Evolutionary conservation across 2,888 invertebrate species (phyloP), one percentile per base, ranked within the genome.

Genomic region (Xylota sylvarum): DNA sequence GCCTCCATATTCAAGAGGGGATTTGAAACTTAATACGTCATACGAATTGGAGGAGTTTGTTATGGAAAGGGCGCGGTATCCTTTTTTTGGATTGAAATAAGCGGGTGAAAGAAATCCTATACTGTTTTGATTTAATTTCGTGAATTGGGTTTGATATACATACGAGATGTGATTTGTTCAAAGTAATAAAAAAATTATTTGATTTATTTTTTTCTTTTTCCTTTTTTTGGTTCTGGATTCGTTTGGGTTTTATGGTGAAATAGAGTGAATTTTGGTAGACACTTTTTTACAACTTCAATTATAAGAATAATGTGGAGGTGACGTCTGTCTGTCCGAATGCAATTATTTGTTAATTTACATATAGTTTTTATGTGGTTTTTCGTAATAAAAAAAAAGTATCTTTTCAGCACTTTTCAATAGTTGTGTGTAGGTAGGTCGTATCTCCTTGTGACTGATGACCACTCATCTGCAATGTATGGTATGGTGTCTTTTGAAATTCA

Each of bases 71-170:
- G 43, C 30, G 62, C 62, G 62, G 23, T 27, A 62, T n/a, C 27
- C 40, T 19, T 65, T 65, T 65, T 10, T n/a, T 10, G n/a, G 35
- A 6, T 0, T 6, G 10, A 5, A 19, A 4, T 12, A 10, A 12
- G 30, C 12, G 40, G 3, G 12, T 35, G 14, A 17, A 56, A 10
- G 58, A 58, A 35, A 58, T 58, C 17, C 58, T 23, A 17, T 30
- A 43, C 56, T 46, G 62, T 62, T 62, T 40, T 62, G 43, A 62
- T 62, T 62, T 62, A 46, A 62, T 62, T 62, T 62, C 2, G 14
- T 40, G 43, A 30, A 62, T 43, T 60, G 60, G n/a, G 6, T 40
- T 60, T 5, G 23, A 43, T 14, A 43, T 14, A 43, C 32, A 32
- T 23, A 40, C 14, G 30, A 9, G 23, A 43, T 9, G 62, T n/a